These are phyloP conservation scores for Chlorops oryzae DNA, from an alignment of 1,140 invertebrate species.

Conservation along the genomic window DNA sequence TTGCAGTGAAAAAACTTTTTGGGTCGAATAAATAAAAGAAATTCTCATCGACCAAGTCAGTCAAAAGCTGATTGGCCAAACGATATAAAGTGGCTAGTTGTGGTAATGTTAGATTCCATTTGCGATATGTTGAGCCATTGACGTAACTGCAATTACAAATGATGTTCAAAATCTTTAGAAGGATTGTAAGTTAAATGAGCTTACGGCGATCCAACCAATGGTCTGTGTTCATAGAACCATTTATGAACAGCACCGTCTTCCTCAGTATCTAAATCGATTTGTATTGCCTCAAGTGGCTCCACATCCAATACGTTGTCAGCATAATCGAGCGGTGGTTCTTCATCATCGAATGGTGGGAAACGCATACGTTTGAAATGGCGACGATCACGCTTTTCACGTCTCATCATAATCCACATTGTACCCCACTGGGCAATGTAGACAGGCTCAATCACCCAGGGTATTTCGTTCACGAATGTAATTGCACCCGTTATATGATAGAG, in stretches of 20 bases:
- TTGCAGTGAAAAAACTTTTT: slow-evolving; percentile 99
- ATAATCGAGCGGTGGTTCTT: slow-evolving; percentile 98
- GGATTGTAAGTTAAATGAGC: slow-evolving; percentile 23
- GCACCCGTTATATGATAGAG: slow-evolving; percentile 98
- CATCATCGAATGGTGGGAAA: slow-evolving; percentile 99
- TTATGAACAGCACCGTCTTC: slow-evolving; percentile 86
- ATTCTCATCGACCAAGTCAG: slow-evolving; percentile 96
- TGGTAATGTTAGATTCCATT: slow-evolving; percentile 91
- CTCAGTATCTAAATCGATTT: slow-evolving; percentile 95
- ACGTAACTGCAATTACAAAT: slow-evolving; percentile 79
- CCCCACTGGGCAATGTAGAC: slow-evolving; percentile 99
- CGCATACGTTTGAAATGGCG: slow-evolving; percentile 99
- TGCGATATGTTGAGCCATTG: slow-evolving; percentile 94
- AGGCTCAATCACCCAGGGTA: slow-evolving; percentile 99
- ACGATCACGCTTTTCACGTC: slow-evolving; percentile 96
- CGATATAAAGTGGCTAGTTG: slow-evolving; percentile 97
- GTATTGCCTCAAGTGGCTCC: slow-evolving; percentile 97
- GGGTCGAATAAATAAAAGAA: slow-evolving; percentile 99
- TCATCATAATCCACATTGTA: slow-evolving; percentile 99
- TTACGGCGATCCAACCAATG: slow-evolving; percentile 80
- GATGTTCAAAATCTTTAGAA: too few relatives aligned
- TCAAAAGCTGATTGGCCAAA: slow-evolving; percentile 95
- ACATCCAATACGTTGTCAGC: slow-evolving; percentile 99
- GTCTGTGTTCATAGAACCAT: slow-evolving; percentile 99
- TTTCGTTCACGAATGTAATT: slow-evolving; percentile 99